Evolutionary conservation across 2,113 vertebrate genomes (phyloP).

Genomic region (Vombatus ursinus): DNA sequence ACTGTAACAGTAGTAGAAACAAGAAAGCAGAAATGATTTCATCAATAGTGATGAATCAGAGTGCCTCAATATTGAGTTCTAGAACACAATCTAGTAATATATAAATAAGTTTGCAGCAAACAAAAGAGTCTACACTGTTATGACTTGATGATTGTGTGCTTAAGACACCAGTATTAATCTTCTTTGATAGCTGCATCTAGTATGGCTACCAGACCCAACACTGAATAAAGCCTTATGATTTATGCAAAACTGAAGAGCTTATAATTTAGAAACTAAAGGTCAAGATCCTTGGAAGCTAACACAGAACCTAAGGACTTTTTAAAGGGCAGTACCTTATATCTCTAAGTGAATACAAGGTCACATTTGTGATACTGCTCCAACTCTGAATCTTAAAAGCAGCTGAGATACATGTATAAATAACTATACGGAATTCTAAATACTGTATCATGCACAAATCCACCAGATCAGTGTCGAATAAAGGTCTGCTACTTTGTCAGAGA

Average conservation of each 20-base stretch:
- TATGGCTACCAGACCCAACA: neutral
- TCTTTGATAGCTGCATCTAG: neutral
- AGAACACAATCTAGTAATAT: neutral
- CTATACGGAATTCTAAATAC: neutral
- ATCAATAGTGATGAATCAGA: neutral
- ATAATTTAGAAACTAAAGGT: neutral
- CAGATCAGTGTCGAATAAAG: neutral
- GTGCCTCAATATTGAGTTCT: neutral
- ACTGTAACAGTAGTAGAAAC: neutral
- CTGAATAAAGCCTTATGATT: neutral
- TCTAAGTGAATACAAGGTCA: neutral
- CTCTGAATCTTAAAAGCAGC: neutral
- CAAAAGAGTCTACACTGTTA: neutral
- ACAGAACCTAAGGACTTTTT: neutral
- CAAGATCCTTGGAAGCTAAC: constrained; percentile 8
- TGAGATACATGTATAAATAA: neutral
- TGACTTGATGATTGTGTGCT: neutral
- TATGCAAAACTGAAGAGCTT: neutral
- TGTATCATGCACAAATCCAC: neutral
- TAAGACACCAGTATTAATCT: neutral
- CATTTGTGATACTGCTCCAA: neutral
- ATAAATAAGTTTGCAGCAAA: neutral
- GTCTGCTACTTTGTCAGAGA: neutral
- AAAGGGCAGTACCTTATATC: neutral
- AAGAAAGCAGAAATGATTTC: constrained; percentile 17